Evolutionary conservation across 1,140 invertebrate species (phyloP).

Genomic region (Idris sp.): DNA sequence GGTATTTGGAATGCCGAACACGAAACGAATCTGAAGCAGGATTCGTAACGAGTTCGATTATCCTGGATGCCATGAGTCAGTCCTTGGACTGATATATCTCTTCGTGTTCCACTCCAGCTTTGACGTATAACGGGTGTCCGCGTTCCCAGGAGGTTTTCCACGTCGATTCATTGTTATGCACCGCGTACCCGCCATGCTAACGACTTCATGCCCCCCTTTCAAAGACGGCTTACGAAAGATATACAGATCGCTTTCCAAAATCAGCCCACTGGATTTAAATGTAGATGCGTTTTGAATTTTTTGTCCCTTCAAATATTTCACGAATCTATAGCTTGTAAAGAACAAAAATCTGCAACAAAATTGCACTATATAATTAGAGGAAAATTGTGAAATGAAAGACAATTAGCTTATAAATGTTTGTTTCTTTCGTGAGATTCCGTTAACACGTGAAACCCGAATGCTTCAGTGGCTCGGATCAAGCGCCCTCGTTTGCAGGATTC

Average conservation of each 20-base stretch:
- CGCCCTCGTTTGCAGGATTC: conserved; percentile 73
- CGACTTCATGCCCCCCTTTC: conserved; percentile 72
- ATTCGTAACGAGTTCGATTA: conserved; percentile 76
- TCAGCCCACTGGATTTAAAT: conserved; percentile 53
- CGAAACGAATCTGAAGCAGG: conserved; percentile 72
- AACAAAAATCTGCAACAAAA: too few relatives aligned
- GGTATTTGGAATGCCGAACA: conserved; percentile 67
- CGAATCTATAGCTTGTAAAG: too few relatives aligned
- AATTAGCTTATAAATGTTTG: conserved; percentile 46
- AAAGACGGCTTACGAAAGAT: conserved; percentile 48
- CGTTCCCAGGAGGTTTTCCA: conserved; percentile 75
- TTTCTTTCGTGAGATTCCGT: conserved; percentile 29
- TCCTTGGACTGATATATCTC: conserved; percentile 58
- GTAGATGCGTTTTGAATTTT: conserved; percentile 14
- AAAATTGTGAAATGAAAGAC: too few relatives aligned
- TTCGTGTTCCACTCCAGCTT: conserved; percentile 34
- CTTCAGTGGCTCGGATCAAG: conserved; percentile 69
- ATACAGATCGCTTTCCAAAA: conserved; percentile 65
- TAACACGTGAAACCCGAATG: conserved; percentile 46
- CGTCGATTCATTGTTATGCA: conserved; percentile 76
- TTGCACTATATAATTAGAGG: too few relatives aligned
- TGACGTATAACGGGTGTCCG: conserved; percentile 70
- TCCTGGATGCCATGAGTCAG: conserved; percentile 74
- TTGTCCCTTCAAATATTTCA: too few relatives aligned
- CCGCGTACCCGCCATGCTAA: conserved; percentile 72